Conservation (phyloP, 2,113 vertebrate genomes). For the Apodemus speciosus region DNA sequence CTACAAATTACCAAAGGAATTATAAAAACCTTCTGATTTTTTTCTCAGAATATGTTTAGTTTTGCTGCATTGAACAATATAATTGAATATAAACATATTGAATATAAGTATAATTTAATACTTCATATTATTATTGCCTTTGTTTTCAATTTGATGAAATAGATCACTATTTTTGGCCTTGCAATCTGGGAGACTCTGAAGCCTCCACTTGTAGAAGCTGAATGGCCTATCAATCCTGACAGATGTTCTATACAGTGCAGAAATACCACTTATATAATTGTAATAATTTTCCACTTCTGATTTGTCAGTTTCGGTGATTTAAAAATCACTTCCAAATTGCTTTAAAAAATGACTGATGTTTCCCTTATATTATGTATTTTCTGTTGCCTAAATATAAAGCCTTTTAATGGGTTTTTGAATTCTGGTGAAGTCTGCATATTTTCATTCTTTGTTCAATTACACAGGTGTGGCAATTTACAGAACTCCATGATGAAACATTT, state of each 20-base stretch:
- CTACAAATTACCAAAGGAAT: neutral
- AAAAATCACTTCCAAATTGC: constrained; percentile 56
- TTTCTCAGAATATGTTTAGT: neutral
- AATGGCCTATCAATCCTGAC: constrained; percentile 30
- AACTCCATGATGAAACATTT: neutral
- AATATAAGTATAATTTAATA: too few species aligned
- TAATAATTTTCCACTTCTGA: constrained; percentile 63
- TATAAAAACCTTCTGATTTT: neutral
- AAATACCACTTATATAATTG: constrained; percentile 42
- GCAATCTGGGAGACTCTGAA: neutral
- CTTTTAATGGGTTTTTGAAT: constrained; percentile 65
- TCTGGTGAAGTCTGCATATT: constrained; percentile 64
- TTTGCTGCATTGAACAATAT: neutral
- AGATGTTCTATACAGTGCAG: constrained; percentile 59
- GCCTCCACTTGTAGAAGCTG: neutral
- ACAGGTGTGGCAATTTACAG: constrained; percentile 72
- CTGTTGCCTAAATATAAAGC: constrained; percentile 1
- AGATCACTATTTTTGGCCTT: neutral
- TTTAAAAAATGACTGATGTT: constrained; percentile 58
- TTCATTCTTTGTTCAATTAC: constrained; percentile 59
- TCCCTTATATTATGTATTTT: constrained; percentile 63
- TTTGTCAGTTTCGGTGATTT: constrained; percentile 29
- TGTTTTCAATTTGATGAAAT: neutral
- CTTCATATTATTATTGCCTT: neutral
- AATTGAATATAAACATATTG: too few species aligned